Conservation (phyloP, 1,140 invertebrate species). For the Thaumatotibia leucotreta region DNA sequence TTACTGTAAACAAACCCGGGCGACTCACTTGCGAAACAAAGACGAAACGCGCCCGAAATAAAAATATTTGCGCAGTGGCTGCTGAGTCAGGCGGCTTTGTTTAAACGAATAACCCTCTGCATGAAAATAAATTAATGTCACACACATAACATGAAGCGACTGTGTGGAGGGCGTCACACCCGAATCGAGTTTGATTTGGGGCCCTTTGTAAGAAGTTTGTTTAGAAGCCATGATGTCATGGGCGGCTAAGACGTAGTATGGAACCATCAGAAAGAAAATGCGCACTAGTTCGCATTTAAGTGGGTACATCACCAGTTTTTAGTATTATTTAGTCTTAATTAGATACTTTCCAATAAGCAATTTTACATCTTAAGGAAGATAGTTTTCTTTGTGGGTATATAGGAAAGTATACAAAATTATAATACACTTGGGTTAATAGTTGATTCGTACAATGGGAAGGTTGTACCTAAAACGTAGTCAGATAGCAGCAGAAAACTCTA, state of each 20-base stretch:
- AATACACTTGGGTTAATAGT: no score
- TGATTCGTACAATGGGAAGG: no score
- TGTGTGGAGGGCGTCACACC: background rate
- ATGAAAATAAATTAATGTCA: slow-evolving; percentile 61
- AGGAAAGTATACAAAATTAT: no score
- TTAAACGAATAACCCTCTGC: slow-evolving; percentile 57
- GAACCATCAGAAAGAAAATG: background rate
- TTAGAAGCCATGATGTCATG: background rate
- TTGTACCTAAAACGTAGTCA: no score
- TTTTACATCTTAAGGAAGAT: no score
- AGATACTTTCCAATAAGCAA: no score
- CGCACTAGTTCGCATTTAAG: no score
- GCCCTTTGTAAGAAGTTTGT: background rate
- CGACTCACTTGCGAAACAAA: slow-evolving; percentile 72
- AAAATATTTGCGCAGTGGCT: slow-evolving; percentile 68
- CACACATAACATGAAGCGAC: slow-evolving; percentile 24
- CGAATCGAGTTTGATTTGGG: slow-evolving; percentile 5
- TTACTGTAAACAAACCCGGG: slow-evolving; percentile 51
- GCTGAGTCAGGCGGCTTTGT: slow-evolving; percentile 70
- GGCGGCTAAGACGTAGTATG: background rate
- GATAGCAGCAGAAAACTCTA: no score
- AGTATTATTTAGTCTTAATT: no score
- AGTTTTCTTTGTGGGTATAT: no score
- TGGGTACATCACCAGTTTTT: no score
- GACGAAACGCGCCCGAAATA: slow-evolving; percentile 61